These are phyloP conservation scores for Sebastes goodei DNA, from an alignment of 2,797 vertebrate genomes.

Conservation along the genomic window DNA sequence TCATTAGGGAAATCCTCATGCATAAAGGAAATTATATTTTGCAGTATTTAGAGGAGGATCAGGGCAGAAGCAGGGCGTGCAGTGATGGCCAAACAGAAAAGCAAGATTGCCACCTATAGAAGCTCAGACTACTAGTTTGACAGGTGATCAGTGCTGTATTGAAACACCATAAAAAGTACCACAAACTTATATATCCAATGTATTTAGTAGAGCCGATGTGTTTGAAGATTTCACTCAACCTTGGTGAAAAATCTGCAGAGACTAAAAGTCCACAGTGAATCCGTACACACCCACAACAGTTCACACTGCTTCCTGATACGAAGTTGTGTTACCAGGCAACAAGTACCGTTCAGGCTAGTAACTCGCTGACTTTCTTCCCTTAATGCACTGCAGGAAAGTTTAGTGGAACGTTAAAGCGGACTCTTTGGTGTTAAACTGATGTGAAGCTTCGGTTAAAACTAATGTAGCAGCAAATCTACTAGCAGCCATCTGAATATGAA, in stretches of 20 bases:
- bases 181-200: neutral
- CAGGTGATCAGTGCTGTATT: neutral
- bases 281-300: constrained; percentile 53
- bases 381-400: constrained; percentile 15
- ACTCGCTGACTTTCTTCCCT: constrained; percentile 6
- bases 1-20: neutral
- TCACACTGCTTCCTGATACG: constrained; percentile 51
- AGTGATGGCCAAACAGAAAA: neutral
- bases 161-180: neutral
- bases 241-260: constrained; percentile 49
- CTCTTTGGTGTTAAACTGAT: neutral
- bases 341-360: constrained; percentile 23
- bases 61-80: neutral
- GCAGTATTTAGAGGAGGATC: neutral
- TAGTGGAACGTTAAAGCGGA: constrained; percentile 26
- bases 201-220: neutral
- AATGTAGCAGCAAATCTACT: constrained; percentile 18
- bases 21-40: neutral
- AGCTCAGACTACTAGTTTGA: neutral
- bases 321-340: constrained; percentile 67
- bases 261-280: constrained; percentile 46
- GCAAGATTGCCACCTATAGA: neutral
- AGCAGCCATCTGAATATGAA: constrained; percentile 37
- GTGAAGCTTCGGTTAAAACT: constrained; percentile 11
- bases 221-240: constrained; percentile 32